Percentiles rank a stretch among this genome's conserved stretches.
These are phyloP conservation scores for Eupeodes latifasciatus DNA, from an alignment of 2,888 invertebrate genomes.

Conservation along the genomic window DNA sequence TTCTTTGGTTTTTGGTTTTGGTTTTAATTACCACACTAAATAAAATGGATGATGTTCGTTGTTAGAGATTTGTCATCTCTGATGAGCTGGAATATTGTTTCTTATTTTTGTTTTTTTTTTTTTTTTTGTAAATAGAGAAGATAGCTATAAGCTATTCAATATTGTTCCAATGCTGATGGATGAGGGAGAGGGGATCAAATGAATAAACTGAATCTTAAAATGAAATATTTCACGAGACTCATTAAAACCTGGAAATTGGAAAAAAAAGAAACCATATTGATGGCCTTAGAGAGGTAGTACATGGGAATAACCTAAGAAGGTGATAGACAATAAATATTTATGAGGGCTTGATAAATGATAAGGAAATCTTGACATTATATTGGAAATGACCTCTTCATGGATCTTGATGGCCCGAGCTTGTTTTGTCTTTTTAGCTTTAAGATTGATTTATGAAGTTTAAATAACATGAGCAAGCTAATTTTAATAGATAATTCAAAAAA, in stretches of 20 bases:
- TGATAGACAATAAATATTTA: conserved; percentile 17
- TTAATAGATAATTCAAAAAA: too few relatives aligned
- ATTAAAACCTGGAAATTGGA: background rate
- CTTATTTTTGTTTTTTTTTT: background rate
- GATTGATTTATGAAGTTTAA: too few relatives aligned
- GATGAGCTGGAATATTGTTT: conserved; percentile 39
- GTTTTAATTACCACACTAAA: conserved; percentile 70
- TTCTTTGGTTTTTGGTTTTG: conserved; percentile 2
- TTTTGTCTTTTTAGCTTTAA: too few relatives aligned
- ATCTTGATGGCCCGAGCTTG: conserved; percentile 1
- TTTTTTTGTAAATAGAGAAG: background rate
- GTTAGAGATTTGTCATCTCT: conserved; percentile 60
- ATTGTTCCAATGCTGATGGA: background rate
- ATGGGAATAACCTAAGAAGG: too few relatives aligned
- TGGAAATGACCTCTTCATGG: background rate
- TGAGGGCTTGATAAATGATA: background rate
- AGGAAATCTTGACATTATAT: background rate
- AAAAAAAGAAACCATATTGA: background rate
- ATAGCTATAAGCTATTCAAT: background rate
- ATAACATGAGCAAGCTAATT: too few relatives aligned
- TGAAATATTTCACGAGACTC: background rate
- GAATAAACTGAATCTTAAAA: background rate
- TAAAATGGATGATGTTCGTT: conserved; percentile 51
- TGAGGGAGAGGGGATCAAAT: background rate
- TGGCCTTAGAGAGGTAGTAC: background rate